Evolutionary conservation across 2,113 vertebrate species (phyloP), one percentile per base, ranked within the genome.

Genomic region (Hemiprocne comata): DNA sequence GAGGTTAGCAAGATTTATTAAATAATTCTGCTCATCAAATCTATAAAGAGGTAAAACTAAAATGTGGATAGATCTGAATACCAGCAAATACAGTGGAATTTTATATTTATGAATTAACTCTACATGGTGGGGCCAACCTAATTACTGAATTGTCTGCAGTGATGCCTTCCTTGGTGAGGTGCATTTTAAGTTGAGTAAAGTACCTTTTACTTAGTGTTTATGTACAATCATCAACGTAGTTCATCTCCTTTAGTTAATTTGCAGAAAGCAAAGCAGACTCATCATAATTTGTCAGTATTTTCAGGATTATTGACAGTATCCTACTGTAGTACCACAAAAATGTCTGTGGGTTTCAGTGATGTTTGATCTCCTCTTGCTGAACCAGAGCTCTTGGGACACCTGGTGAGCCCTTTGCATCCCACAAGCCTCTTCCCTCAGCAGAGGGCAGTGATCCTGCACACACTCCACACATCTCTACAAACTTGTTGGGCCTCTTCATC

Each of bases 381-480:
- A 10, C 29, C 21, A 23, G 78, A 58, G 57, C 10, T 60, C 38
- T 40, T 44, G 18, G 62, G 51, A 9, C 36, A 36, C 3, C 18
- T 18, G 29, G 61, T 6, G 62, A 60, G 17, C 13, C 65, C 34
- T 3, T 9, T 5, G 61, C 38, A 11, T 10, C 53, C 86, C 42
- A 1, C 18, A 5, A 58, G 86, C 25, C 73, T 85, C 66, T 57
- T 64, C 60, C 6, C 67, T 91, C 94, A 85, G 91, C 91, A 95
- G 95, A 95, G 95, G 89, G 94, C 93, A 91, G 57, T 89, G 94
- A 89, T 82, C 91, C 34, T 15, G 89, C 94, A 33, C 0, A 0
- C 65, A n/a, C 57, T 5, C 51, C 8, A 8, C 3, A 3, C 64
- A 72, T 61, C 42, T 67, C 60, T 26, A 4, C 34, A 21, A 3